These are phyloP conservation scores for Smittia sp. DNA, from an alignment of 2,888 invertebrate genomes.

Conservation along the genomic window DNA sequence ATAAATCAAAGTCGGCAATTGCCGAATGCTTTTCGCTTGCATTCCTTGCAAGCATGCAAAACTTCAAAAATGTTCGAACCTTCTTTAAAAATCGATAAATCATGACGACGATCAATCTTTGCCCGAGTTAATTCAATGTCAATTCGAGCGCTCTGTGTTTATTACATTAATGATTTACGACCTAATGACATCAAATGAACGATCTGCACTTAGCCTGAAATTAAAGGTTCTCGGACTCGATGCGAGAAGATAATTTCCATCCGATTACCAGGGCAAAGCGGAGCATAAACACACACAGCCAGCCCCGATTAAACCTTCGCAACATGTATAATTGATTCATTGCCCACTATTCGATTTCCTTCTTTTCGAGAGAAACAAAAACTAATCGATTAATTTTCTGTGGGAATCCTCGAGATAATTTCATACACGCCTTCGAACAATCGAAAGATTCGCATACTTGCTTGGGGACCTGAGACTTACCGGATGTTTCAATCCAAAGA, in stretches of 20 bases:
- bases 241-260: neutral
- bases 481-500: constrained; percentile 23
- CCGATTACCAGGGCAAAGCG: neutral
- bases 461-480: constrained; percentile 11
- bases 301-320: neutral
- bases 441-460: neutral
- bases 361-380: neutral
- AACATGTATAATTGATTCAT: constrained; percentile 8
- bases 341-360: neutral
- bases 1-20: constrained; percentile 24
- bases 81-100: constrained; percentile 36
- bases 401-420: constrained; percentile 24
- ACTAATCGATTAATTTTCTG: constrained; percentile 34
- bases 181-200: neutral
- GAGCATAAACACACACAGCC: neutral
- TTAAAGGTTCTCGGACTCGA: neutral
- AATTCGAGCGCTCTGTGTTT: constrained; percentile 5
- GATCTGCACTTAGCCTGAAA: neutral
- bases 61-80: neutral
- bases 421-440: neutral
- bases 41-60: neutral
- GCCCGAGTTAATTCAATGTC: constrained; percentile 35
- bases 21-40: neutral
- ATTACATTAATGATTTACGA: neutral
- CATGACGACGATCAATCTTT: constrained; percentile 29